Conservation (phyloP, 2,113 vertebrate genomes). For the Jacana jacana region DNA sequence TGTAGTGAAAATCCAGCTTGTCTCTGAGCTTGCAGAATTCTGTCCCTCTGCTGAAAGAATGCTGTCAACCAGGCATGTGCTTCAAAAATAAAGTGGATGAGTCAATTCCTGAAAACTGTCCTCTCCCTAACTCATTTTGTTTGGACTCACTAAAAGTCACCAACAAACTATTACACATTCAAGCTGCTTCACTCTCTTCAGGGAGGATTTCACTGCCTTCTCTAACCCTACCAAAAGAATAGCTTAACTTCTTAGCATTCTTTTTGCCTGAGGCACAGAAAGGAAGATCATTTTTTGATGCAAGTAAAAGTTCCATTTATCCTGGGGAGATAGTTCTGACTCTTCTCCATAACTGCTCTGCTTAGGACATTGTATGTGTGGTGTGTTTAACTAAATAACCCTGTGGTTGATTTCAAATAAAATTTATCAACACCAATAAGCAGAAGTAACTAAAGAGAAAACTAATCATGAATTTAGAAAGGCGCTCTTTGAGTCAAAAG, state of each 20-base stretch:
- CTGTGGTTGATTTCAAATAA: slow-evolving; percentile 16
- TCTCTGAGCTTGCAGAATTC: neutral
- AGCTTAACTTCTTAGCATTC: slow-evolving; percentile 25
- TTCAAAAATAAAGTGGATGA: neutral
- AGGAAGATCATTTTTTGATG: slow-evolving; percentile 24
- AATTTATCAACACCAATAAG: slow-evolving; percentile 13
- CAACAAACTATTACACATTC: neutral
- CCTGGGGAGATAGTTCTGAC: slow-evolving; percentile 35
- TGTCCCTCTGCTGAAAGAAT: neutral
- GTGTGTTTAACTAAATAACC: slow-evolving; percentile 59
- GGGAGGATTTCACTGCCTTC: neutral
- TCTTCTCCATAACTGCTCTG: neutral
- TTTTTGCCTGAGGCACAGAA: slow-evolving; percentile 53
- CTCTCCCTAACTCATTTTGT: neutral
- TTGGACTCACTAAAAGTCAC: neutral
- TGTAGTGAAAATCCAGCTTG: neutral
- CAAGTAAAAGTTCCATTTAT: slow-evolving; percentile 25
- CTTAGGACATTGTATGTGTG: neutral
- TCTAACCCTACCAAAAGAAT: neutral
- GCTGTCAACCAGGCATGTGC: neutral
- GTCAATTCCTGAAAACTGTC: neutral
- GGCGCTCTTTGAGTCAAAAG: neutral
- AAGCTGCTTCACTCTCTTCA: neutral
- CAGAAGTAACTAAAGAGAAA: slow-evolving; percentile 46
- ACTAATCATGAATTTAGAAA: slow-evolving; percentile 20